phyloP scores from a whole-genome alignment of 2,888 invertebrate genomes.

The Sminthurides aquaticus region DNA sequence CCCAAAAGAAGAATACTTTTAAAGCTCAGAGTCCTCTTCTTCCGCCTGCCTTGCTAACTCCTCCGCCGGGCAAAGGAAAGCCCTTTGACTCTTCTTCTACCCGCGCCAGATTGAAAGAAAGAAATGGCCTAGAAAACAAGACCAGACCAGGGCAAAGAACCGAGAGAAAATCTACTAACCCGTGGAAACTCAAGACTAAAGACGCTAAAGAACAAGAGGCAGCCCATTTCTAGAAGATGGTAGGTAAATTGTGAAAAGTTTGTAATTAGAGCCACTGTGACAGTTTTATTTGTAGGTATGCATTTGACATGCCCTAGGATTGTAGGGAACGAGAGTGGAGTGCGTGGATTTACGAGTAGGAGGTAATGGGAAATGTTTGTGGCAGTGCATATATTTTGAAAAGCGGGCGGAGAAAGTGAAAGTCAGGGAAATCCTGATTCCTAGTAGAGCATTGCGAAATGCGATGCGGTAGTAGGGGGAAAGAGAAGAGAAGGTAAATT shows the following conservation, averaged over 20 bases:
- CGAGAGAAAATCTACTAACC: not conserved
- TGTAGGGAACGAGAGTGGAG: not conserved
- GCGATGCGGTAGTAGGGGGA: not conserved
- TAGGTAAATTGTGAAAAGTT: slow-evolving; percentile 7
- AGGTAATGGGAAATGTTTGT: slow-evolving; percentile 8
- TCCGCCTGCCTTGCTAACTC: too few species aligned
- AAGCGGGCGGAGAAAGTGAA: too few species aligned
- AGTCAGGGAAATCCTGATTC: not conserved
- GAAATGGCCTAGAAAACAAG: not conserved
- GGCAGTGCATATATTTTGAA: not conserved
- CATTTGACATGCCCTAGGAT: not conserved
- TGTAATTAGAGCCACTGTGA: not conserved
- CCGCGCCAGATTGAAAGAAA: too few species aligned
- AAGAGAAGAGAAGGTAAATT: not conserved
- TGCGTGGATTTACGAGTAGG: not conserved
- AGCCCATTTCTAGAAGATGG: too few species aligned
- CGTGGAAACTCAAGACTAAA: not conserved
- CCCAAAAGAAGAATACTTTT: not conserved
- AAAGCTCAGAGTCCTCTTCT: too few species aligned
- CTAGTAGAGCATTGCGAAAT: not conserved
- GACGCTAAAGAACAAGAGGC: too few species aligned
- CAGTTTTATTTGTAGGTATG: slow-evolving; percentile 2
- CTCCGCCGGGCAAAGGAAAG: too few species aligned
- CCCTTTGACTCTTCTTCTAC: too few species aligned
- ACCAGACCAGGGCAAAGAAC: not conserved